Evolutionary conservation across 2,113 vertebrate species (phyloP).

Genomic region (Willisornis vidua): DNA sequence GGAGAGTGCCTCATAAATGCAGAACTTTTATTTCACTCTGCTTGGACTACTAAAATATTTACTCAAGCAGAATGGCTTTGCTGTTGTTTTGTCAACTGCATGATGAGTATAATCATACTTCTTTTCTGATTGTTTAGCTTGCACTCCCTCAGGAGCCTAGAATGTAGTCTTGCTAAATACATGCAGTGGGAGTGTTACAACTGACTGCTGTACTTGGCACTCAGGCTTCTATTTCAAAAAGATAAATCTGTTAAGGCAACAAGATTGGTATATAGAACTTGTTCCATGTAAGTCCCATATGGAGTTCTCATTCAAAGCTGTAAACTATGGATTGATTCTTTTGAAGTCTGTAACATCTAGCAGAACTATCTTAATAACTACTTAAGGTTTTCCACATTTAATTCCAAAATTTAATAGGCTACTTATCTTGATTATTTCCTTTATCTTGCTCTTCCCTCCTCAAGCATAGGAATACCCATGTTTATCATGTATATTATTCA

Average conservation of each 20-base stretch:
- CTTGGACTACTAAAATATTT: neutral
- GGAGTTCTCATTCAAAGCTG: neutral
- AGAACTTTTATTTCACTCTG: neutral
- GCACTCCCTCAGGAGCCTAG: neutral
- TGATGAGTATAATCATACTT: neutral
- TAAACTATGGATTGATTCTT: neutral
- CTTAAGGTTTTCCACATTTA: neutral
- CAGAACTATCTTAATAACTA: neutral
- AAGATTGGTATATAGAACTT: neutral
- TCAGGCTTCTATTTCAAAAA: neutral
- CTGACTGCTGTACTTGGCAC: neutral
- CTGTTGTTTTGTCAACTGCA: neutral
- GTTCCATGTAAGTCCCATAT: rapidly evolving
- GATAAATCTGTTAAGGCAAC: neutral
- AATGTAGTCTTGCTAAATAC: neutral
- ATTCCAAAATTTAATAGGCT: neutral
- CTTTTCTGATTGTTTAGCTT: neutral
- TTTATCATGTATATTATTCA: neutral
- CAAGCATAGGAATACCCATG: neutral
- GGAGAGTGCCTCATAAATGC: neutral
- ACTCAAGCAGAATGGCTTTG: neutral
- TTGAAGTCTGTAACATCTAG: neutral
- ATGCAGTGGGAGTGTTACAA: neutral
- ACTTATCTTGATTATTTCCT: neutral
- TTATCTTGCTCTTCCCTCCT: neutral